A percentile compares a stretch with the other conserved stretches of the same genome.
Evolutionary conservation across 2,113 vertebrate species (phyloP).

Genomic region (Antechinus stuartii): DNA sequence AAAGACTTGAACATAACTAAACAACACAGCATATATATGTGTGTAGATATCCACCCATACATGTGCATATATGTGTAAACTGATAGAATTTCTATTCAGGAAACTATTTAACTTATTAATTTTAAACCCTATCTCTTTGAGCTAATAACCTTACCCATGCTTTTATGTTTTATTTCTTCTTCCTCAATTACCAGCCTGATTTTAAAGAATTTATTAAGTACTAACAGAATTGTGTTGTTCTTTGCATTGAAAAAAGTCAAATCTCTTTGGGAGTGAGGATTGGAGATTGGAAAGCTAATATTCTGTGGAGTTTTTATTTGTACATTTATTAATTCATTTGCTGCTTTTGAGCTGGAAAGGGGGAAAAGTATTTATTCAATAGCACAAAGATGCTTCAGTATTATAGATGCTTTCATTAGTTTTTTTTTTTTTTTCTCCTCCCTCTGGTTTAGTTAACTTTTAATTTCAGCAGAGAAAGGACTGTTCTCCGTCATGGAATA

Average conservation of each 20-base stretch:
- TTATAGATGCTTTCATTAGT: neutral
- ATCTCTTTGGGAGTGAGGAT: neutral
- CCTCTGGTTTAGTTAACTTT: neutral
- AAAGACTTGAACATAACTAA: neutral
- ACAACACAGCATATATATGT: neutral
- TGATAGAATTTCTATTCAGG: neutral
- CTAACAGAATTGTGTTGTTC: neutral
- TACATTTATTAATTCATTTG: neutral
- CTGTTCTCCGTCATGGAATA: neutral
- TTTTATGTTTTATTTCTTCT: neutral
- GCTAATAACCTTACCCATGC: neutral
- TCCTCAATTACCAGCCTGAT: neutral
- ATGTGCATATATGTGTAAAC: neutral
- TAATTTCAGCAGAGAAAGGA: too few species aligned
- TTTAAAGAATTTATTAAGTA: neutral
- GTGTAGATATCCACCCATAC: neutral
- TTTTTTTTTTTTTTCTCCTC: neutral
- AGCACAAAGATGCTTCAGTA: constrained; percentile 18
- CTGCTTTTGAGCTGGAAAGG: neutral
- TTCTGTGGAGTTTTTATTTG: neutral
- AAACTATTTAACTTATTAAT: neutral
- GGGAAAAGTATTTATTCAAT: neutral
- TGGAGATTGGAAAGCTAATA: neutral
- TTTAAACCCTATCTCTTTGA: neutral
- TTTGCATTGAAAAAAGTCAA: neutral